These are phyloP conservation scores for Parelbella ahira DNA, from an alignment of 2,888 invertebrate species.

Conservation along the genomic window DNA sequence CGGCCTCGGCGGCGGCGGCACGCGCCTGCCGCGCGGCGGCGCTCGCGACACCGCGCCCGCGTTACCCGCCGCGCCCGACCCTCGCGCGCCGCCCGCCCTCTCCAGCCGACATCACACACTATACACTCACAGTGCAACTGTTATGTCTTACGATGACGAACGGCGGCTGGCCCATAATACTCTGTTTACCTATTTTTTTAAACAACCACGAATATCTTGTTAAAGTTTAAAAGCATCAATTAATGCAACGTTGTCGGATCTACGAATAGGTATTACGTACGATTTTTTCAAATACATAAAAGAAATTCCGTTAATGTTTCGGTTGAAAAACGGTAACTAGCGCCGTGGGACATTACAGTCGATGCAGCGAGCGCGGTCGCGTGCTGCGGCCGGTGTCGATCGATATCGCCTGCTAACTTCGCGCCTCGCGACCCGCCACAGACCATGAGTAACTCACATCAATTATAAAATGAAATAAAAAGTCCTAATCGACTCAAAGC, in stretches of 20 bases:
- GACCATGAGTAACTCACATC: conserved; percentile 39
- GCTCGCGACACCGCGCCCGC: conserved; percentile 46
- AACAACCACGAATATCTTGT: too few species aligned
- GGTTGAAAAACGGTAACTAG: conserved; percentile 28
- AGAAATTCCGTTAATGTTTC: conserved; percentile 4
- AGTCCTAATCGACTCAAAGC: not conserved
- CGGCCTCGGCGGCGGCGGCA: conserved; percentile 53
- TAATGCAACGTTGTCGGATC: too few species aligned
- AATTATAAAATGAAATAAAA: conserved; percentile 5
- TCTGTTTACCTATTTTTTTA: too few species aligned
- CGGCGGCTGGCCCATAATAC: conserved; percentile 7
- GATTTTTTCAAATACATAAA: not conserved
- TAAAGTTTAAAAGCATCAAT: too few species aligned
- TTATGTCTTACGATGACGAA: conserved; percentile 1
- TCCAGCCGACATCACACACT: conserved; percentile 35
- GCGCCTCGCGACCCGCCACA: conserved; percentile 53
- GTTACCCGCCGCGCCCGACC: conserved; percentile 49
- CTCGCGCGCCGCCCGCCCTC: conserved; percentile 45
- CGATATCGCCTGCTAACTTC: conserved; percentile 71
- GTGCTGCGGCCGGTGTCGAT: conserved; percentile 63
- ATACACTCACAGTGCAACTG: conserved; percentile 1
- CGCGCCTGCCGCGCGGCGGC: conserved; percentile 71
- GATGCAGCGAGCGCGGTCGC: conserved; percentile 68
- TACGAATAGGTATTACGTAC: too few species aligned
- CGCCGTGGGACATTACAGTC: conserved; percentile 36